Conservation (phyloP, 2,797 vertebrate species). For the Crocidura indochinensis region DNA sequence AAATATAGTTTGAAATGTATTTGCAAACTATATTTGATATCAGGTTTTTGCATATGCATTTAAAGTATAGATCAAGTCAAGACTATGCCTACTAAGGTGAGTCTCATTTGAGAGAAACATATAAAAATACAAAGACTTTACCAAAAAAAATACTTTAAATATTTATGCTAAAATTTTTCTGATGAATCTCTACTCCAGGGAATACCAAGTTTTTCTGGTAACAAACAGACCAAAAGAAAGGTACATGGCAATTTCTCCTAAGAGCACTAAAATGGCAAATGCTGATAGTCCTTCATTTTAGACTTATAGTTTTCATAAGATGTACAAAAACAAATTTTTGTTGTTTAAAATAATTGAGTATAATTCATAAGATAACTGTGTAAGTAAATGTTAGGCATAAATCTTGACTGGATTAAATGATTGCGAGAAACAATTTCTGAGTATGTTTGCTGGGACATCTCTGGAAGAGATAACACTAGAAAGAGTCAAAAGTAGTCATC, state of each 20-base stretch:
- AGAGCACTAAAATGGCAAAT: not conserved
- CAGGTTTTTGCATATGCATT: not conserved
- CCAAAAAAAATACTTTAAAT: too few species aligned
- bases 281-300: not conserved
- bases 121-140: too few species aligned
- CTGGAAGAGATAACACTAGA: not conserved
- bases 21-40: not conserved
- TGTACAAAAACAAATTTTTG: not conserved
- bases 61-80: not conserved
- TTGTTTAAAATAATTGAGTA: not conserved
- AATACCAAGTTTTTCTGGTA: not conserved
- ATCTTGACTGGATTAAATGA: too few species aligned
- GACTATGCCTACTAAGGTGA: not conserved
- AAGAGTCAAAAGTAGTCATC: not conserved
- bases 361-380: not conserved
- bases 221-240: not conserved
- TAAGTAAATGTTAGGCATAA: not conserved
- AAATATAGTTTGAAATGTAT: not conserved
- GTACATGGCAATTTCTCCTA: not conserved
- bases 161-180: not conserved
- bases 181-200: not conserved
- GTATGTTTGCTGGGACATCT: not conserved
- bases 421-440: not conserved
- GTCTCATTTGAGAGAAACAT: not conserved
- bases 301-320: not conserved